These are phyloP conservation scores for Yoshiicerus persimilis DNA, from an alignment of 1,140 invertebrate species.

Conservation along the genomic window DNA sequence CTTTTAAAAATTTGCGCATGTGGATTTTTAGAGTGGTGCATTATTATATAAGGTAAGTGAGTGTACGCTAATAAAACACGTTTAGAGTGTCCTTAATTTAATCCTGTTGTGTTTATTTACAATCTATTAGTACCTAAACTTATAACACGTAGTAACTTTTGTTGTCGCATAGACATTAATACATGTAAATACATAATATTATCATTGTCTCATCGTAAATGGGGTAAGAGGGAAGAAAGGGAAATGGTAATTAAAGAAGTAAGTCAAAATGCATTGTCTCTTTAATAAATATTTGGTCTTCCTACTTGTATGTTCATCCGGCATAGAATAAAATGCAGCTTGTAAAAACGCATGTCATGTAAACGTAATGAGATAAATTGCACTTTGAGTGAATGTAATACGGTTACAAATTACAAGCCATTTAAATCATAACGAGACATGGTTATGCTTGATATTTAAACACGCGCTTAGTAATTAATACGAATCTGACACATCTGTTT, in stretches of 20 bases:
- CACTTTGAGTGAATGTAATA: neutral
- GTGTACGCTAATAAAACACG: too few relatives aligned
- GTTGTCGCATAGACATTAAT: too few relatives aligned
- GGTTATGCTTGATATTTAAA: neutral
- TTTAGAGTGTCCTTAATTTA: neutral
- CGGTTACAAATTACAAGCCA: neutral
- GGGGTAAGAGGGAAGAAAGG: neutral
- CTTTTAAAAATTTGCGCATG: neutral
- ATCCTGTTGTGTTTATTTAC: too few relatives aligned
- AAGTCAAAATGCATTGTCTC: neutral
- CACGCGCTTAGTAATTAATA: neutral
- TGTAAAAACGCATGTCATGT: neutral
- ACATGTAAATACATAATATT: too few relatives aligned
- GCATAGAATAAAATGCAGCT: conserved; percentile 4
- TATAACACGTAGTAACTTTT: too few relatives aligned
- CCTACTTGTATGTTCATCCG: neutral
- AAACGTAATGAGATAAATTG: neutral
- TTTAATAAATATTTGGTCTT: neutral
- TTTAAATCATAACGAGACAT: neutral
- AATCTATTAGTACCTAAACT: too few relatives aligned
- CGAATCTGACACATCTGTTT: too few relatives aligned
- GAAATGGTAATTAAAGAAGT: neutral
- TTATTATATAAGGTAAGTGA: too few relatives aligned
- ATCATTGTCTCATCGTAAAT: too few relatives aligned
- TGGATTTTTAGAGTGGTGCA: neutral